Percentiles rank a stretch among this genome's conserved stretches.
Evolutionary conservation across 2,888 invertebrate species (phyloP).

Genomic region (Acleris laterana): DNA sequence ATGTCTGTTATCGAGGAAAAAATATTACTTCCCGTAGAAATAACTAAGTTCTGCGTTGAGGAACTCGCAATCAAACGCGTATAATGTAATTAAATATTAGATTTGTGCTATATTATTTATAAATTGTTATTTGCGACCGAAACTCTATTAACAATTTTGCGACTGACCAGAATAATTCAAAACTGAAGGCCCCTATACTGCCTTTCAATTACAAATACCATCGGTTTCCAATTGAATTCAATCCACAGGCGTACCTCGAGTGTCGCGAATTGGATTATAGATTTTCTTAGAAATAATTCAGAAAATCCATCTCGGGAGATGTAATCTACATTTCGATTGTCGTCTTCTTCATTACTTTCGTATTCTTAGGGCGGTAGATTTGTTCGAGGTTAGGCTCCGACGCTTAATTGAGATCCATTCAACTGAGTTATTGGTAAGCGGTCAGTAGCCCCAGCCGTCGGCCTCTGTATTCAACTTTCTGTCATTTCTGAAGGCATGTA

Average conservation of each 20-base stretch:
- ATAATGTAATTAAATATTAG: too few species aligned
- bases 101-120: too few species aligned
- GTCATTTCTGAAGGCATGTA: conserved; percentile 40
- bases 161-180: too few species aligned
- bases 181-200: too few species aligned
- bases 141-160: too few species aligned
- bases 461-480: conserved; percentile 54
- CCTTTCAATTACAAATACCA: conserved; percentile 30
- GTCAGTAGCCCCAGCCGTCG: conserved; percentile 52
- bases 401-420: conserved; percentile 74
- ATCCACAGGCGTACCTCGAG: conserved; percentile 57
- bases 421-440: conserved; percentile 69
- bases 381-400: conserved; percentile 59
- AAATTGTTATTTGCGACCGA: too few species aligned
- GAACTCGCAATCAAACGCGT: too few species aligned
- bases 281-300: conserved; percentile 54
- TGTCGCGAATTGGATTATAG: conserved; percentile 53
- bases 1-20: too few species aligned
- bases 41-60: too few species aligned
- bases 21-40: too few species aligned
- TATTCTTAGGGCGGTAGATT: conserved; percentile 59
- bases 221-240: conserved; percentile 48
- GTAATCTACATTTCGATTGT: conserved; percentile 68
- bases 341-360: conserved; percentile 55
- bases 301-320: conserved; percentile 54